Evolutionary conservation across 2,888 invertebrate species (phyloP).

Genomic region (Drosophila antonietae): DNA sequence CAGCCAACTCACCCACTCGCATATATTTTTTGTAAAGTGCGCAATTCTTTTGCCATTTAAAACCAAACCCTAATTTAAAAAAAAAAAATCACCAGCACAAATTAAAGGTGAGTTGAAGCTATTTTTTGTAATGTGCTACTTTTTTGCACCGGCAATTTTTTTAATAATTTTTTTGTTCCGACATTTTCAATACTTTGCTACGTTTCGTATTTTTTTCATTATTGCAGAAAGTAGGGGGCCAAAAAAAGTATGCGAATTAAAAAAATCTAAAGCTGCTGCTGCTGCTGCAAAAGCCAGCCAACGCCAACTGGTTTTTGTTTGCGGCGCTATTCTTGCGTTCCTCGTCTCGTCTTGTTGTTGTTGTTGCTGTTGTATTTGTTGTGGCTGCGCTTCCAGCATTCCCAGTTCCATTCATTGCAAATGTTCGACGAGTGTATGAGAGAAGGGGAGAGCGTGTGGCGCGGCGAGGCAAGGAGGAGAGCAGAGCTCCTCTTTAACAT

Average conservation of each 20-base stretch:
- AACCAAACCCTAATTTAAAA: slow-evolving; percentile 25
- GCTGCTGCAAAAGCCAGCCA: slow-evolving; percentile 47
- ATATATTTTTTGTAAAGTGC: slow-evolving; percentile 57
- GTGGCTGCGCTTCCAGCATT: slow-evolving; percentile 41
- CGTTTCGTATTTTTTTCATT: slow-evolving; percentile 38
- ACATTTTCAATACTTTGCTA: slow-evolving; percentile 31
- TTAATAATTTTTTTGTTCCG: neutral
- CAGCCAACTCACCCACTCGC: slow-evolving; percentile 47
- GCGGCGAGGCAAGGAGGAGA: neutral
- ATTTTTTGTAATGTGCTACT: slow-evolving; percentile 17
- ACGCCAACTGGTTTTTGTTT: slow-evolving; percentile 63
- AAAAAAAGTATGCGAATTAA: slow-evolving; percentile 38
- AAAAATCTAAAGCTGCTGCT: slow-evolving; percentile 30
- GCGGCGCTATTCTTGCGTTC: slow-evolving; percentile 22
- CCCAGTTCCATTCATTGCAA: slow-evolving; percentile 46
- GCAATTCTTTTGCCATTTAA: slow-evolving; percentile 49
- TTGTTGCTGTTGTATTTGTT: slow-evolving; percentile 16
- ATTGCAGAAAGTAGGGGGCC: slow-evolving; percentile 26
- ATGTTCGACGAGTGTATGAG: slow-evolving; percentile 15
- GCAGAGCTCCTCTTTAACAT: slow-evolving; percentile 35
- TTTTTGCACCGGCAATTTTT: slow-evolving; percentile 21
- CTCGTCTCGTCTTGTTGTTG: slow-evolving; percentile 19
- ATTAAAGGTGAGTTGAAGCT: slow-evolving; percentile 47
- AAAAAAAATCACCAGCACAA: slow-evolving; percentile 19
- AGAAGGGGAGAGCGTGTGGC: neutral